phyloP scores from a whole-genome alignment of 1,140 invertebrate species.

The Cepaea nemoralis region DNA sequence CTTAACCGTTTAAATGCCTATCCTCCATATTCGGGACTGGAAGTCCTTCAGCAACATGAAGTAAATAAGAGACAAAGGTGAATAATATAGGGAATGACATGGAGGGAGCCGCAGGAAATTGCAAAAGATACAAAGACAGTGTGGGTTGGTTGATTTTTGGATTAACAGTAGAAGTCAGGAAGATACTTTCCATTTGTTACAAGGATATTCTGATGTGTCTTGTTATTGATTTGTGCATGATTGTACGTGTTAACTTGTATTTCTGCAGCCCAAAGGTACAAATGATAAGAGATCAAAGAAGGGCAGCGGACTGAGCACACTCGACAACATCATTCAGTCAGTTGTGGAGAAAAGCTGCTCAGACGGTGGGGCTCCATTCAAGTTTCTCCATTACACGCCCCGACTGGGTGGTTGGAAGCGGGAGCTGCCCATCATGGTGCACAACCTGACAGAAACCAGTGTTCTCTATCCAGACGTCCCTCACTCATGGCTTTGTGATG shows the following conservation, averaged over 20 bases:
- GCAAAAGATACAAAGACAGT: too few species aligned
- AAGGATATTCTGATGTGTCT: too few species aligned
- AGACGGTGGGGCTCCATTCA: conserved; percentile 57
- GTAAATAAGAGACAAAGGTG: too few species aligned
- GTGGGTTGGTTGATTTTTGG: too few species aligned
- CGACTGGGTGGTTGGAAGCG: conserved; percentile 74
- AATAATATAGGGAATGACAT: too few species aligned
- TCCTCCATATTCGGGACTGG: too few species aligned
- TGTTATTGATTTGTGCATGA: too few species aligned
- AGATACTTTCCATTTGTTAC: too few species aligned
- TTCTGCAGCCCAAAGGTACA: conserved; percentile 38
- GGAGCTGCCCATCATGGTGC: conserved; percentile 81
- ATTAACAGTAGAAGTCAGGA: too few species aligned
- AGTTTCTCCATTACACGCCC: conserved; percentile 81
- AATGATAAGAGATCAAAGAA: conserved; percentile 74
- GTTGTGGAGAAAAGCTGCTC: conserved; percentile 81
- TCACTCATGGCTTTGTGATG: conserved; percentile 85
- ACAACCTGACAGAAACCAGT: conserved; percentile 89
- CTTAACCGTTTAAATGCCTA: too few species aligned
- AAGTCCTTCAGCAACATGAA: too few species aligned
- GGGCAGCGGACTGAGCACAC: conserved; percentile 73
- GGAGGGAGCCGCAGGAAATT: too few species aligned
- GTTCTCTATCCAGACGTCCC: conserved; percentile 79
- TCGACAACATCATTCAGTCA: conserved; percentile 86
- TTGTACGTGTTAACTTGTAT: background rate